Evolutionary conservation across 2,797 vertebrate species (phyloP), one percentile per base, ranked within the genome.

Genomic region (Premnoplex brunnescens): DNA sequence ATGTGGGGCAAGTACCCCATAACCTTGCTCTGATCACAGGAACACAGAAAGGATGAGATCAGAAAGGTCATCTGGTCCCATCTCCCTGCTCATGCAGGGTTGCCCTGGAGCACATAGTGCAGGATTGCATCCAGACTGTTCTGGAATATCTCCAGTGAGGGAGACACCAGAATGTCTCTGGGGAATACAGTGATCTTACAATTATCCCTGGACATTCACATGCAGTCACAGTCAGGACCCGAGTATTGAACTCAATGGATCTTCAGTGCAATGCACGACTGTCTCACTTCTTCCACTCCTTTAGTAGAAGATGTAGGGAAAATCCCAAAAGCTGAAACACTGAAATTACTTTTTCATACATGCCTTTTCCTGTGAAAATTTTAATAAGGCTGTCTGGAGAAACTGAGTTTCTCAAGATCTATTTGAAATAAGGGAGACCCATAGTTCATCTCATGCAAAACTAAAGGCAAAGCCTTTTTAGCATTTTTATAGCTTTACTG

Each of bases 401-500:
- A 79, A 75, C 43, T 28, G 60, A 58, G 51, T 74, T 91, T 81
- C 86, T 85, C 67, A 66, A 72, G 75, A 83, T 59, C 75, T 55
- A 5, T 83, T 92, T 75, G 85, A 95, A 89, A 71, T 63, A 85
- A 89, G 71, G 49, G 60, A 77, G n/a, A 79, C 26, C 27, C 44
- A n/a, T 18, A 62, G 72, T 55, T 93, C 92, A 92, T 52, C 64
- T 77, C 78, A 85, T 51, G 64, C 75, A 94, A 96, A 95, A 88
- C 88, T 84, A 44, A 93, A 93, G 69, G 85, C 62, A 95, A 91
- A 96, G 60, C 58, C 91, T 94, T 88, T 74, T 96, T 88, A 93
- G 87, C 78, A 92, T 93, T 94, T 94, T 91, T 96, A 89, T 93
- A 92, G 92, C 92, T 93, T 95, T 89, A 51, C 78, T 75, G 60